phyloP scores from a whole-genome alignment of 2,888 invertebrate genomes.

The Omphaloscelis lunosa region DNA sequence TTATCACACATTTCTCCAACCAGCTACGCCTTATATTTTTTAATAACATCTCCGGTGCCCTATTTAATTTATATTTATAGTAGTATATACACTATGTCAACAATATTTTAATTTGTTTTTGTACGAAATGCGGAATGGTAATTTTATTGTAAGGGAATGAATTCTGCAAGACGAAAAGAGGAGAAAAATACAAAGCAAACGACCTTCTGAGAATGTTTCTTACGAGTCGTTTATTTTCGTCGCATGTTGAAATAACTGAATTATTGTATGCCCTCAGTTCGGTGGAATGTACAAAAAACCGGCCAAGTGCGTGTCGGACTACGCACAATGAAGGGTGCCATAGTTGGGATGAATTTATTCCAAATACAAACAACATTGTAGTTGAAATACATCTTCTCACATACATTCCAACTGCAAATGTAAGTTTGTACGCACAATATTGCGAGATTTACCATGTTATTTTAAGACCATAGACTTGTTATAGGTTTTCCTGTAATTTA shows the following conservation, averaged over 20 bases:
- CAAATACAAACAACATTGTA: too few relatives aligned
- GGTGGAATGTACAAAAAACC: neutral
- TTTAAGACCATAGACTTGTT: too few relatives aligned
- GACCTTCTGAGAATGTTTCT: conserved; percentile 45
- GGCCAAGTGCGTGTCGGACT: too few relatives aligned
- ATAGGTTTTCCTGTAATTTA: too few relatives aligned
- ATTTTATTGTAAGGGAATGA: conserved; percentile 16
- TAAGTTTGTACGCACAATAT: too few relatives aligned
- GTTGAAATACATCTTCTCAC: too few relatives aligned
- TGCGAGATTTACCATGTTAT: too few relatives aligned
- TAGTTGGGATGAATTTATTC: too few relatives aligned
- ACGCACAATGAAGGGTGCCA: too few relatives aligned
- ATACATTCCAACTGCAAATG: too few relatives aligned
- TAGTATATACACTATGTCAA: conserved; percentile 9
- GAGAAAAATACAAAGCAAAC: conserved; percentile 33
- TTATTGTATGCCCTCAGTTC: conserved; percentile 13
- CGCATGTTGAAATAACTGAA: conserved; percentile 44
- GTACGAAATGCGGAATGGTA: neutral
- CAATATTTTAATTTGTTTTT: conserved; percentile 26
- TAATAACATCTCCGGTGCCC: conserved; percentile 35
- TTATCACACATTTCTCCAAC: conserved; percentile 33
- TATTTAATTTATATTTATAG: too few relatives aligned
- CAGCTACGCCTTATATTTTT: conserved; percentile 33
- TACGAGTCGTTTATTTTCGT: conserved; percentile 57
- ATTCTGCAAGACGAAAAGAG: conserved; percentile 14